Evolutionary conservation across 2,888 invertebrate species (phyloP), one percentile per base, ranked within the genome.

Genomic region (Neoaliturus tenellus): DNA sequence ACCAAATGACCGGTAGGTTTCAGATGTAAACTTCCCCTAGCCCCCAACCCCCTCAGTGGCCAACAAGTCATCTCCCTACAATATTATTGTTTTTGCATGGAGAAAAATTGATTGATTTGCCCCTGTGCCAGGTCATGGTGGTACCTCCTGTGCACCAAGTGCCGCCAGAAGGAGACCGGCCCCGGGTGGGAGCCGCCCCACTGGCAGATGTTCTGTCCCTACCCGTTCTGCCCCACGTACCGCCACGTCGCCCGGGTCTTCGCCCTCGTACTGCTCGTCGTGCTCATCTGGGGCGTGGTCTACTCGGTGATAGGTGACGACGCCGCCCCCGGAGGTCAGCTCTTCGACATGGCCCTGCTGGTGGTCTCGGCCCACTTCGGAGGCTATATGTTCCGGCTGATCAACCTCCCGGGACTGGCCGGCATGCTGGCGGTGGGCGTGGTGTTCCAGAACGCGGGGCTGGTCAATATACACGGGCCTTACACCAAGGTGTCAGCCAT

Each of bases 391-490:
- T 78, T 78, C 35, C 93, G 95, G 85, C 91, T 96, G 86, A 94
- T 96, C 28, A 96, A 96, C 12, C 91, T 98, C 84, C 98, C 98
- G 0, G 94, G 96, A 0, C 93, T 98, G 17, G 95, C 97, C 87
- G 98, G 97, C 80, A 97, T 98, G 96, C 93, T 98, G 25, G 90
- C 96, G 87, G 95, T 96, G 62, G 98, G 97, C 87, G 93, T 97
- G 80, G 88, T 96, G 55, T 93, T 95, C 87, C 94, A 93, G 89
- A 97, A 97, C 89, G 90, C 95, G 35, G 95, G 95, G 48, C 93
- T 95, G 88, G 94, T 97, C 80, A 91, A 94, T 89, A 93, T 96
- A 88, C 94, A 95, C 87, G 93, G 93, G 6, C 92, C 92, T 39
- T 96, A 96, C 89, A 90, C 91, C 71, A 91, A 92, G 85, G 94